Percentiles rank a stretch among this genome's conserved stretches.
Conservation (phyloP, 92 coral and sea anemone genomes). For the Porites divaricata region DNA sequence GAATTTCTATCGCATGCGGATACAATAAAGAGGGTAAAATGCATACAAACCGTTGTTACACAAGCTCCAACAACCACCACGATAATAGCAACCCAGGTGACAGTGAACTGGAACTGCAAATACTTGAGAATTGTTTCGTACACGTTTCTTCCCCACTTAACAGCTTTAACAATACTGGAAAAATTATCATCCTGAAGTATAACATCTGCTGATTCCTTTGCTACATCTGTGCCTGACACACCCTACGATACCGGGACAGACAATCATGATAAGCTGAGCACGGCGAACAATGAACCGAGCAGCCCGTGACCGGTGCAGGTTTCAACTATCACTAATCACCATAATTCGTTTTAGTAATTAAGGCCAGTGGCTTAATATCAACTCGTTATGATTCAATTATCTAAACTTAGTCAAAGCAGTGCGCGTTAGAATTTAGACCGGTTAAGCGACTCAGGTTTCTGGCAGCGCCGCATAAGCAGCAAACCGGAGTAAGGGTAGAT, state of each 20-base stretch:
- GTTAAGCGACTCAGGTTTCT: too few species aligned
- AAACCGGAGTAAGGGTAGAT: too few species aligned
- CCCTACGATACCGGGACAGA: conserved; percentile 48
- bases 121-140: conserved; percentile 87
- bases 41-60: conserved; percentile 33
- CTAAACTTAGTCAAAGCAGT: too few species aligned
- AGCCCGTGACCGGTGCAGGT: too few species aligned
- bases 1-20: too few species aligned
- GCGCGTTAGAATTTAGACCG: too few species aligned
- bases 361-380: too few species aligned
- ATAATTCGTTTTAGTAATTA: too few species aligned
- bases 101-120: conserved; percentile 89
- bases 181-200: conserved; percentile 78
- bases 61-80: conserved; percentile 78
- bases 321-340: too few species aligned
- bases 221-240: conserved; percentile 80
- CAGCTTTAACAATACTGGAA: conserved; percentile 68
- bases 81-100: conserved; percentile 86
- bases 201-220: conserved; percentile 85
- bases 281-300: too few species aligned
- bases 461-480: background rate
- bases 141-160: conserved; percentile 87
- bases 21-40: background rate
- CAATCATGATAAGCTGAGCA: too few species aligned
- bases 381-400: too few species aligned